Percentiles rank a stretch among this genome's conserved stretches.
Evolutionary conservation across 37 sponge, comb jelly and placozoan species (phyloP).

Genomic region (Spongilla lacustris): DNA sequence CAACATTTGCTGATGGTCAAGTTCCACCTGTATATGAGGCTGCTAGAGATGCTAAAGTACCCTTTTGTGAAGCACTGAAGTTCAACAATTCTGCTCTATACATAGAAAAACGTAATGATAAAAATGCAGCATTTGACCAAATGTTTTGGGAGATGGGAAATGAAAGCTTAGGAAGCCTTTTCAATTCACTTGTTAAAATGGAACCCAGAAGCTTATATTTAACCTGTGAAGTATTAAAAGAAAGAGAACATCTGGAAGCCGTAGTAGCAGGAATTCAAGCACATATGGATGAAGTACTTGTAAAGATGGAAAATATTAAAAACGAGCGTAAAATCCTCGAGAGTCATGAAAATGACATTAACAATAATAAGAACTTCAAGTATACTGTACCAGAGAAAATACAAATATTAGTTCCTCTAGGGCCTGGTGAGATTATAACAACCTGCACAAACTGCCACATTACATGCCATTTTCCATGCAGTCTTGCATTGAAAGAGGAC

Average conservation of each 20-base stretch:
- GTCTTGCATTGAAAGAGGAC: background rate
- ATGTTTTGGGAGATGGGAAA: conserved; percentile 83
- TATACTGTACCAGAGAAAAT: conserved; percentile 35
- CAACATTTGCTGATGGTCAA: conserved; percentile 51
- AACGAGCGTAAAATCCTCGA: conserved; percentile 52
- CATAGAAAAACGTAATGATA: background rate
- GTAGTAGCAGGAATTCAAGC: conserved; percentile 41
- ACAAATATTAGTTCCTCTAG: conserved; percentile 23
- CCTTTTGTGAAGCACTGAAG: background rate
- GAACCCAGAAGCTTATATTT: conserved; percentile 38
- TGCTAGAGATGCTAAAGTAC: conserved; percentile 19
- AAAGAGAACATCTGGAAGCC: conserved; percentile 56
- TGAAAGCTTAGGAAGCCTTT: conserved; percentile 51
- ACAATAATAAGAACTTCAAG: conserved; percentile 57
- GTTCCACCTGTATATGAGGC: conserved; percentile 33
- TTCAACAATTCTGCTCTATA: conserved; percentile 62
- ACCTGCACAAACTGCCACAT: background rate
- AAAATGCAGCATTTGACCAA: conserved; percentile 19
- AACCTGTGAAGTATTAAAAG: conserved; percentile 71
- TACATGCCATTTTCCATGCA: background rate
- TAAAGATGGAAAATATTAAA: conserved; percentile 49
- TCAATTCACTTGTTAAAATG: conserved; percentile 13
- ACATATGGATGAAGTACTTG: conserved; percentile 32
- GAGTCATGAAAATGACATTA: conserved; percentile 45
- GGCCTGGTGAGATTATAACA: background rate